Evolutionary conservation across 2,113 vertebrate species (phyloP), one percentile per base, ranked within the genome.

Genomic region (Bos indicus): DNA sequence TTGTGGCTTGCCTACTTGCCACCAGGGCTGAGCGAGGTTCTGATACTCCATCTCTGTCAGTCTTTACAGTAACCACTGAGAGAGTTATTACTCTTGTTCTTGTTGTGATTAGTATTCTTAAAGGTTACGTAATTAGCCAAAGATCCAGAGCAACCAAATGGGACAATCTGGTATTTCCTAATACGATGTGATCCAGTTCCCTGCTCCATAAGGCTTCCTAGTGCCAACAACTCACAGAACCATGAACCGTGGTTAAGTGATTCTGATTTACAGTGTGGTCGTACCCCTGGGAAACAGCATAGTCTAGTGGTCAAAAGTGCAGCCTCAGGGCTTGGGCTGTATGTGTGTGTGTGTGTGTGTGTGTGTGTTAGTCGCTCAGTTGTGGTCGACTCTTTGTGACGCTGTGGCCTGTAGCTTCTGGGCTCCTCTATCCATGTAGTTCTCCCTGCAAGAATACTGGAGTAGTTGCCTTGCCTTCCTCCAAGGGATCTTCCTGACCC

Each of bases 1-100:
- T 2, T 14, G 40, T 16, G 81, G 51, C 77, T 85, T 11, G 1
- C 12, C 33, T 16, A 0, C 36, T 19, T 1, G 5, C 0, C 2
- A 5, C 88, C 74, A 25, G 88, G 60, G n/a, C 64, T 3, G 48
- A 91, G 46, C 0, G 1, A 67, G 33, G 48, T 33, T 80, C 36
- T 30, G 59, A 17, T 13, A 3, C 0, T n/a, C 10, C 7, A 0
- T 36, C 28, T 52, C n/a, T 26, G 21, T n/a, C 40, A 3, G 7
- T n/a, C 59, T 48, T 81, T 17, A 36, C n/a, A 7, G 33, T 28
- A 51, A 52, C 56, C 2, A 0, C 12, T 36, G 80, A 62, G 7
- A 10, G 14, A 11, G 11, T 30, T 28, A 1, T 23, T 33, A 6
- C 23, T 28, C 0, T 16, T 30, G 4, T 19, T 21, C 2, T 16